Evolutionary conservation across 2,888 invertebrate genomes (phyloP).

Genomic region (Arrhopalites spinosus): DNA sequence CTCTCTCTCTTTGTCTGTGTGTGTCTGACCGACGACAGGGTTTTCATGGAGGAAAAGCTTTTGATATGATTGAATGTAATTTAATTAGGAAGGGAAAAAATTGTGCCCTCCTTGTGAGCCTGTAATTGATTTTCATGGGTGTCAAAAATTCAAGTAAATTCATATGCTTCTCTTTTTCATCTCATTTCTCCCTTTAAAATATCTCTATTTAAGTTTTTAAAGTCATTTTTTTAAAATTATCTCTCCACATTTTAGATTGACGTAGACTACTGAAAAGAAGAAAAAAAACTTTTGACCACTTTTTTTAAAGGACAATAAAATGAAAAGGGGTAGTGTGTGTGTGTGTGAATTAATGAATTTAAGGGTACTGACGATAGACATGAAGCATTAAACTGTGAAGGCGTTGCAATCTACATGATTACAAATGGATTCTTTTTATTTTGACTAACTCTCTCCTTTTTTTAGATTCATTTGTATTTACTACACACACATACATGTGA

Average conservation of each 20-base stretch:
- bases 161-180: slow-evolving; percentile 8
- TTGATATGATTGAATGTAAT: slow-evolving; percentile 37
- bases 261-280: too few species aligned
- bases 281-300: too few species aligned
- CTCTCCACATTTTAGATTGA: too few species aligned
- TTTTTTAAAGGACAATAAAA: too few species aligned
- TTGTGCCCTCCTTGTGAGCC: background rate
- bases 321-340: background rate
- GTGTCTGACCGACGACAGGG: background rate
- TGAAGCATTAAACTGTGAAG: background rate
- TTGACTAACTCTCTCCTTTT: too few species aligned
- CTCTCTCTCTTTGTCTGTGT: background rate
- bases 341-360: slow-evolving; percentile 16
- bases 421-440: too few species aligned
- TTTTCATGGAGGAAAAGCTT: background rate
- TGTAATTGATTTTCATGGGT: slow-evolving; percentile 34
- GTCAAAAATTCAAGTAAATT: background rate
- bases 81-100: slow-evolving; percentile 27
- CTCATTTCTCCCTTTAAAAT: background rate
- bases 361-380: background rate
- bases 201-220: background rate
- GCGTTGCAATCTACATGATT: too few species aligned
- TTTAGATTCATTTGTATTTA: too few species aligned
- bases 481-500: too few species aligned
- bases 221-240: background rate